Evolutionary conservation across 2,888 invertebrate genomes (phyloP), one percentile per base, ranked within the genome.

Genomic region (Carterocephalus palaemon): DNA sequence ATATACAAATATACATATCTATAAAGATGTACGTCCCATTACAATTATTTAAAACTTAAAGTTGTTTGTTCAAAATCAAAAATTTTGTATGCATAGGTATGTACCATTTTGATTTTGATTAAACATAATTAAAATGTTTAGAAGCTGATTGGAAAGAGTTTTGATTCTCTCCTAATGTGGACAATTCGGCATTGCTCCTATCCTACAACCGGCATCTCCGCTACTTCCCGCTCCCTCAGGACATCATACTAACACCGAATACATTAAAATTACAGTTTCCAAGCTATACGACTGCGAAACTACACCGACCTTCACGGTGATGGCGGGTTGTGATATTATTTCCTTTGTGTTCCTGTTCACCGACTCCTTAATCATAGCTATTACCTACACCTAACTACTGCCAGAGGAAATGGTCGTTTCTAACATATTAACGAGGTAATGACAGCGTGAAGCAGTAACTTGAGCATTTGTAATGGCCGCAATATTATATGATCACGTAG

Each of bases 241-340:
- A 63, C 67, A 65, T 72, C 67, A 71, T 69, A 70, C 74, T 71
- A 69, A 77, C 70, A 73, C 69, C 65, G 65, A 81, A 78, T 77
- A 80, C 79, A 84, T 85, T 84, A 83, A 82, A 83, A 82, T 83
- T 80, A 82, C 75, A 80, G 76, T 83, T 80, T 76, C 78, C 75
- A 79, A 82, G 81, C 53, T 56, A 22, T 43, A 45, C 37, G 46
- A 59, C 53, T 54, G 56, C 55, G 54, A 57, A 59, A 51, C 53
- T 49, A 50, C 48, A 60, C 73, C 71, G 75, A 76, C 72, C 75
- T 75, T 72, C 70, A 61, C 62, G 64, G 67, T 71, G 75, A 75
- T 56, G 67, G 71, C 71, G 77, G 71, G 73, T 74, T 72, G 60
- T 63, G 76, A 78, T 83, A 84, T 82, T 82, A 79, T 79, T n/a